Base-by-base conservation (phyloP, 92 coral and sea anemone genomes). In the Nematostella vectensis region DNA sequence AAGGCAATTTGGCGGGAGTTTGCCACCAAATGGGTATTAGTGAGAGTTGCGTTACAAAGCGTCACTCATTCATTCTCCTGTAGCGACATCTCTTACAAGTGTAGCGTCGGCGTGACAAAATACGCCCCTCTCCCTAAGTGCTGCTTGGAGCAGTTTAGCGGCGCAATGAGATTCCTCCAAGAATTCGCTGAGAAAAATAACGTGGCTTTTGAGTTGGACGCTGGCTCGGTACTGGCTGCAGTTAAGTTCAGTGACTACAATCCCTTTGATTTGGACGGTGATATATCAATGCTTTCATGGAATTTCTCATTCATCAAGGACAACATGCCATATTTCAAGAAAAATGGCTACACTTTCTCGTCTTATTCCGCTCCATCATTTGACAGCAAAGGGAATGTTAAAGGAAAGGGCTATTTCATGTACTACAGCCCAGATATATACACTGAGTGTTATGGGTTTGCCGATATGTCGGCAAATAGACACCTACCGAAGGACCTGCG, bases 261-360 rank as follows among this genome's bases (percentile, higher is more conserved):
- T 26, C 75, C 75, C 0, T 69, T 61, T 61, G 69, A 70, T 33
- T 16, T 52, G 25, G 76, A 70, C 29, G 76, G 76, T 13, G 69
- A 70, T 29, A 15, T 61, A 43, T 30, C 36, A 19, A 31, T 70
- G 30, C 21, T 17, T 2, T 21, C 68, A 0, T 47, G 20, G 49
- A 70, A 70, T 27, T 9, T 59, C 6, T 59, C 55, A 19, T 12
- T 52, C 4, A 33, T 70, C 24, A 19, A 31, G 10, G 26, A 59
- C 3, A 33, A 27, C 27, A 55, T 17, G 38, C 29, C 37, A 2
- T 28, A 50, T 27, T 47, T 70, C 29, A 16, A 10, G 3, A 62
- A 51, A 40, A 33, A 48, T 31, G 76, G 76, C 26, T 50, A 28
- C n/a, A 44, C 52, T 39, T 2, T 70, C 8, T 10, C 61, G 11